These are phyloP conservation scores for Parauchenoglanis ngamensis DNA, from an alignment of 2,797 vertebrate genomes.

Conservation along the genomic window DNA sequence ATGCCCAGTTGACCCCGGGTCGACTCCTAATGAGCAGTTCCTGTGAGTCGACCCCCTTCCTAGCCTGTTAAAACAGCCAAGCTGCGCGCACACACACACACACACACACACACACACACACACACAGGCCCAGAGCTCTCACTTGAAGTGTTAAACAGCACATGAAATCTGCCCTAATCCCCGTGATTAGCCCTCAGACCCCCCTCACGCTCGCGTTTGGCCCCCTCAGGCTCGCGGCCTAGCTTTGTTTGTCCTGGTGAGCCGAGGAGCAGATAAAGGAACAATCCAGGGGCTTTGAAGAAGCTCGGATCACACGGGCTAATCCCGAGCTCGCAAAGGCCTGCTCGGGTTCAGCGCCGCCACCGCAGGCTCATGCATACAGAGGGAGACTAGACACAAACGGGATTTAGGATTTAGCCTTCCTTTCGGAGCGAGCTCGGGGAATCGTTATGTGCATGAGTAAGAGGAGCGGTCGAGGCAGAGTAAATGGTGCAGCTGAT, in stretches of 20 bases:
- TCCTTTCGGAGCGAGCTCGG: constrained; percentile 10
- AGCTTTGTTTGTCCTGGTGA: constrained; percentile 78
- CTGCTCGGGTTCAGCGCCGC: constrained; percentile 74
- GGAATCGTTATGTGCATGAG: constrained; percentile 28
- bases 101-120: constrained; percentile 50
- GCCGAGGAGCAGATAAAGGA: constrained; percentile 74
- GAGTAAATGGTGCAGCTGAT: background rate
- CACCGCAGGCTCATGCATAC: constrained; percentile 72
- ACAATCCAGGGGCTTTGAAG: constrained; percentile 75
- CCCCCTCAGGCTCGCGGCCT: constrained; percentile 75
- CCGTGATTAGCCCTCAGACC: constrained; percentile 75
- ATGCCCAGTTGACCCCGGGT: constrained; percentile 76
- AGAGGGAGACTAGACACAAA: constrained; percentile 67
- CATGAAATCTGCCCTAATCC: constrained; percentile 70
- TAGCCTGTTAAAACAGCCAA: constrained; percentile 68
- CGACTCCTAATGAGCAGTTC: constrained; percentile 78
- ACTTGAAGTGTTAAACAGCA: constrained; percentile 59
- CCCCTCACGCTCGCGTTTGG: constrained; percentile 73
- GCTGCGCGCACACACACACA: constrained; percentile 38
- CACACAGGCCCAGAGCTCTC: constrained; percentile 60
- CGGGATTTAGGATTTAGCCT: constrained; percentile 71
- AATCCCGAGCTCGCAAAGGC: constrained; percentile 75
- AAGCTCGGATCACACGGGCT: constrained; percentile 74
- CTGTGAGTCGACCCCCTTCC: constrained; percentile 73
- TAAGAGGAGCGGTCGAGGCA: background rate